Evolutionary conservation across 2,113 vertebrate genomes (phyloP).

Genomic region (Rousettus leschenaultii): DNA sequence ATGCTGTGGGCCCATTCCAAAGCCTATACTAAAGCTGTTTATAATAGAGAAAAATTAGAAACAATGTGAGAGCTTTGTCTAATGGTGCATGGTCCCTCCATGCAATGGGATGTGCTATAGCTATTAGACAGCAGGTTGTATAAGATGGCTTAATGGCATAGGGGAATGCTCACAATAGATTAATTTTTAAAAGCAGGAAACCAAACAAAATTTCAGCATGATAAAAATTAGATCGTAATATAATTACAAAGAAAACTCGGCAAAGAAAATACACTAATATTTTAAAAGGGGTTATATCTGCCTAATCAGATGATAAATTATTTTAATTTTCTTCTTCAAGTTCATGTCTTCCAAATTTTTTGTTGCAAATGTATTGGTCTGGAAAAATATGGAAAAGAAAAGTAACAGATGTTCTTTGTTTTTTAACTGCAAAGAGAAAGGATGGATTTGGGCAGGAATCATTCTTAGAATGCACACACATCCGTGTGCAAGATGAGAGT

Average conservation of each 20-base stretch:
- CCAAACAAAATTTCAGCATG: neutral
- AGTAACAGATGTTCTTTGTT: neutral
- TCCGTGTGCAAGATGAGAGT: neutral
- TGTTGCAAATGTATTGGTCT: neutral
- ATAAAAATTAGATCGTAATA: slow-evolving; percentile 16
- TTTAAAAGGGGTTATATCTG: neutral
- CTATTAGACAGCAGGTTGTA: neutral
- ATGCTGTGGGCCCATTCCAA: neutral
- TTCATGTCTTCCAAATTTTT: neutral
- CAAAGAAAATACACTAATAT: neutral
- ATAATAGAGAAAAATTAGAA: slow-evolving; percentile 4
- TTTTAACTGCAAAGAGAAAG: neutral
- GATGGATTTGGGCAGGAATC: neutral
- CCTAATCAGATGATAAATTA: neutral
- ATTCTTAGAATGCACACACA: neutral
- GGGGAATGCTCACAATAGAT: neutral
- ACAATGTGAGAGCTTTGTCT: neutral
- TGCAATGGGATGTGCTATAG: neutral
- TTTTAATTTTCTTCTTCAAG: slow-evolving; percentile 29
- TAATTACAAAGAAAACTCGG: slow-evolving; percentile 20
- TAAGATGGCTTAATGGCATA: neutral
- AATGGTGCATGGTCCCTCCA: neutral
- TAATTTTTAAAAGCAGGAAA: slow-evolving; percentile 6
- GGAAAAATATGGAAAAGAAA: neutral
- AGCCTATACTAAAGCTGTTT: neutral